Evolutionary conservation across 2,113 vertebrate genomes (phyloP), one percentile per base, ranked within the genome.

Genomic region (Peromyscus maniculatus): DNA sequence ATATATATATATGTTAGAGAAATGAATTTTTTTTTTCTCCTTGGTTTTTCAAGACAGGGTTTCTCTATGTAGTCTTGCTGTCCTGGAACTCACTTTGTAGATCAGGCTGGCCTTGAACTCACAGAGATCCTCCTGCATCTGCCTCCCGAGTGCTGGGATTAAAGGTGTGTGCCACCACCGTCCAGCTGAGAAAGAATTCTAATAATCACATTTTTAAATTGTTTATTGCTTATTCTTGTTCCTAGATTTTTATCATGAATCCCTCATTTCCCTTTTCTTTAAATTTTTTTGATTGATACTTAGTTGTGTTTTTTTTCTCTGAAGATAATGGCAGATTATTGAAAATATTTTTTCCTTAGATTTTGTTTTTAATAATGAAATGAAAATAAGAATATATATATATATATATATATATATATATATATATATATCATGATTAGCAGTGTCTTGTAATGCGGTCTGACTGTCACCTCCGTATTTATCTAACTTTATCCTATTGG

Each of bases 321-420:
- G 49, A 89, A 75, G n/a, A 75, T 96, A 90, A 91, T 90, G 79
- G 16, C 36, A 96, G 69, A 75, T 92, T 69, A 49, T 49, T 96
- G 64, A 91, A 82, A 80, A 49, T 21, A 4, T 64, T 88, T 94
- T 55, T 94, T 67, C 21, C 55, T 90, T 97, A 31, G 49, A 91
- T 66, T 97, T 83, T 91, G 52, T 15, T 46, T 75, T 97, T n/a
- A 92, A 74, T 79, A 86, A 71, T 89, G 31, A 16, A 94, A 5
- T 80, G 5, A 62, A 94, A 89, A 26, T 92, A 96, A 46, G n/a
- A 69, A 19, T 55, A 55, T 49, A 49, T 49, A 55, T 55, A 55
- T 55, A 55, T 55, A 55, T 16, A n/a, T n/a, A n/a, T n/a, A n/a
- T n/a, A n/a, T n/a, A n/a, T n/a, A n/a, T n/a, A 19, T 55, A 55